Percentiles rank a stretch among this genome's conserved stretches.
Conservation (phyloP, 2,888 invertebrate species). For the Choreutis nemorana region DNA sequence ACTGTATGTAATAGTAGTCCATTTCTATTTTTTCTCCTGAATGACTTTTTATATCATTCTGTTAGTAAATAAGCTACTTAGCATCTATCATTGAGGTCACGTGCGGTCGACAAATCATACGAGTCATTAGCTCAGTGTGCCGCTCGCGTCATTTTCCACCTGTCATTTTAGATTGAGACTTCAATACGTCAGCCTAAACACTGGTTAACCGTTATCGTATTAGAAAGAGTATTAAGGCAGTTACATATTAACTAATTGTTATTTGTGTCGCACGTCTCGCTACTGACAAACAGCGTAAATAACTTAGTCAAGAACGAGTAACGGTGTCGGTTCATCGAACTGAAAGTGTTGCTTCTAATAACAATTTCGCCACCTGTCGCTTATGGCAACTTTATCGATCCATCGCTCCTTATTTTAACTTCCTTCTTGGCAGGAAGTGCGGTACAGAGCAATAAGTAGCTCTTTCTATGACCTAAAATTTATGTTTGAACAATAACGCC, state of each 20-base stretch:
- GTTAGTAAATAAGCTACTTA: too few species aligned
- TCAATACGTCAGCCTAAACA: not conserved
- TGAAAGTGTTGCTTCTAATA: slow-evolving; percentile 51
- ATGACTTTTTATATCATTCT: too few species aligned
- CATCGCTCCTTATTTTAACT: slow-evolving; percentile 25
- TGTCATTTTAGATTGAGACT: slow-evolving; percentile 1
- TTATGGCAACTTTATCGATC: slow-evolving; percentile 34
- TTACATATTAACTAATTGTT: slow-evolving; percentile 46
- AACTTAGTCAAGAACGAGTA: too few species aligned
- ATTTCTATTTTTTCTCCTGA: too few species aligned
- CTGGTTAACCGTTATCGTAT: slow-evolving; percentile 18
- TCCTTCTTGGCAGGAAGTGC: slow-evolving; percentile 22
- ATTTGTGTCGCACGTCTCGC: slow-evolving; percentile 56
- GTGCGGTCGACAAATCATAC: too few species aligned
- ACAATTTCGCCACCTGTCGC: slow-evolving; percentile 50
- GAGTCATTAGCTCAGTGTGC: too few species aligned
- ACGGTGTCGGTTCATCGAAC: slow-evolving; percentile 61
- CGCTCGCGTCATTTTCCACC: slow-evolving; percentile 1
- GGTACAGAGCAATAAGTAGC: slow-evolving; percentile 16
- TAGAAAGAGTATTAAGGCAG: slow-evolving; percentile 21
- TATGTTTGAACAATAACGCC: too few species aligned
- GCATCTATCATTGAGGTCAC: too few species aligned
- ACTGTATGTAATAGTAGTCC: too few species aligned
- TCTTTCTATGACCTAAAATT: too few species aligned
- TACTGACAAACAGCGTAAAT: slow-evolving; percentile 48